These are phyloP conservation scores for Herminia tarsipennalis DNA, from an alignment of 2,888 invertebrate genomes.

Conservation along the genomic window DNA sequence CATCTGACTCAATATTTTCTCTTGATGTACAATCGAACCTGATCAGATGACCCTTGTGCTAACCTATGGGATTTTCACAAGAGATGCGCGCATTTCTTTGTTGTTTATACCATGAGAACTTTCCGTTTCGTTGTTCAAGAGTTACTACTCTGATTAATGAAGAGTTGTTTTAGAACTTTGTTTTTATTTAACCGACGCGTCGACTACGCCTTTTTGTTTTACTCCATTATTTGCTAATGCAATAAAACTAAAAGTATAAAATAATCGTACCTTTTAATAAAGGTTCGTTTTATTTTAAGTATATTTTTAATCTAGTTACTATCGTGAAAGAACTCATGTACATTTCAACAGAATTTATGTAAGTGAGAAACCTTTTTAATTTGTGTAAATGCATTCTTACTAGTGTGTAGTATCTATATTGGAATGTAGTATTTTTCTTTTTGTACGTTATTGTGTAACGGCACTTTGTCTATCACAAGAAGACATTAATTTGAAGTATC, in stretches of 20 bases:
- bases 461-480: conserved; percentile 47
- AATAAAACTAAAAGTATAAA: no score
- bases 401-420: neutral
- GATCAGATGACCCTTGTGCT: conserved; percentile 70
- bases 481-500: conserved; percentile 54
- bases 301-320: no score
- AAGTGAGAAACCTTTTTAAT: no score
- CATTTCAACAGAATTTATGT: no score
- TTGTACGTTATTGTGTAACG: conserved; percentile 45
- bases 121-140: conserved; percentile 41
- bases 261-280: no score
- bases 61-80: conserved; percentile 63
- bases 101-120: conserved; percentile 37
- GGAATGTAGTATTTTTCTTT: conserved; percentile 26
- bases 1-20: conserved; percentile 75
- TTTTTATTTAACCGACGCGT: no score
- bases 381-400: no score
- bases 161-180: conserved; percentile 1
- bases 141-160: neutral
- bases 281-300: no score
- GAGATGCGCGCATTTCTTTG: conserved; percentile 47
- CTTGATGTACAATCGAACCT: conserved; percentile 69
- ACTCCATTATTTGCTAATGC: no score
- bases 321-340: no score
- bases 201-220: no score